Evolutionary conservation across 2,113 vertebrate species (phyloP).

Genomic region (Ptilorrhoa leucosticta): DNA sequence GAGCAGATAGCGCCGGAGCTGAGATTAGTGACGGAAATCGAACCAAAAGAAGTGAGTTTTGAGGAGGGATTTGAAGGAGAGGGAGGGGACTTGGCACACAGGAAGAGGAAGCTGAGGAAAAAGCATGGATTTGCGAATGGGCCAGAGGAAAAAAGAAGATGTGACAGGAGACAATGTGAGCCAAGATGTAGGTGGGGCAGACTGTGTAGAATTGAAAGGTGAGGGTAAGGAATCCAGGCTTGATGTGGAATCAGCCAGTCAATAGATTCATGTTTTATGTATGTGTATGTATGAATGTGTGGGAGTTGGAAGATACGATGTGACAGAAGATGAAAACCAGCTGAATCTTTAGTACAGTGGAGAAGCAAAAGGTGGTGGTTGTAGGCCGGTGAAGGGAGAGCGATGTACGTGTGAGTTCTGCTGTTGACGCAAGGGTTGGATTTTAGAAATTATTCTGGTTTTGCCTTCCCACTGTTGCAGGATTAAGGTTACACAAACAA

Average conservation of each 20-base stretch:
- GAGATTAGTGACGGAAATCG: slow-evolving; percentile 73
- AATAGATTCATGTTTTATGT: background rate
- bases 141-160: slow-evolving; percentile 41
- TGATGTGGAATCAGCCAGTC: background rate
- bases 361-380: background rate
- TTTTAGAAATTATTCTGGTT: background rate
- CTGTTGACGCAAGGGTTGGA: background rate
- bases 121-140: slow-evolving; percentile 21
- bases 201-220: slow-evolving; percentile 32
- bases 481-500: background rate
- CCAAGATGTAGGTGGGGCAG: slow-evolving; percentile 50
- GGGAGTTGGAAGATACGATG: background rate
- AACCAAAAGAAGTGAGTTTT: slow-evolving; percentile 73
- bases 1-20: slow-evolving; percentile 73
- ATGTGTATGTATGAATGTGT: background rate
- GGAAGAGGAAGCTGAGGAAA: slow-evolving; percentile 64
- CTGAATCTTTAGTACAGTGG: background rate
- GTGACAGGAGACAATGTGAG: slow-evolving; percentile 43
- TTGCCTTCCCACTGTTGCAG: background rate
- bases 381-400: background rate
- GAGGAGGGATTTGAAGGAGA: slow-evolving; percentile 70
- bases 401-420: background rate
- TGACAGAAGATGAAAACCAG: background rate
- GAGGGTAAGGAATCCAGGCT: slow-evolving; percentile 28
- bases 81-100: slow-evolving; percentile 65